Percentiles rank a stretch among this genome's conserved stretches.
Evolutionary conservation across 2,113 vertebrate species (phyloP).

Genomic region (Pseudolaguvia tuberculata): DNA sequence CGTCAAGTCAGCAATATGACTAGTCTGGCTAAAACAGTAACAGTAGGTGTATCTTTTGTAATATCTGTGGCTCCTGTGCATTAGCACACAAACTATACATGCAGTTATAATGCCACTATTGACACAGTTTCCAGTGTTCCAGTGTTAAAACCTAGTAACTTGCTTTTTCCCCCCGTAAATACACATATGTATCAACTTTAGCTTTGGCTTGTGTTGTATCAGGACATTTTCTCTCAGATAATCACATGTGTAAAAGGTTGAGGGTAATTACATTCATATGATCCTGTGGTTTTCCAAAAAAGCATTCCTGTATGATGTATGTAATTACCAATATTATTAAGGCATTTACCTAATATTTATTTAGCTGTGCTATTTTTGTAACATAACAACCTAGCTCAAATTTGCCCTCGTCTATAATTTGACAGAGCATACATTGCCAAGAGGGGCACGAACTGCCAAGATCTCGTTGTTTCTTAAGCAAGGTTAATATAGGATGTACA

Average conservation of each 20-base stretch:
- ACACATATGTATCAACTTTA: slow-evolving; percentile 20
- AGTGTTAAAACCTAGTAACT: not conserved
- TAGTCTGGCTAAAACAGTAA: not conserved
- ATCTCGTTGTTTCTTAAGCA: not conserved
- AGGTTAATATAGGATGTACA: not conserved
- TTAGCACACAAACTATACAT: not conserved
- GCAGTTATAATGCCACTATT: not conserved
- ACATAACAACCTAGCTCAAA: slow-evolving; percentile 1
- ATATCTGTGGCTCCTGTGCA: not conserved
- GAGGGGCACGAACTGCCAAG: not conserved
- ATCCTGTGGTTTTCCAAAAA: slow-evolving; percentile 14
- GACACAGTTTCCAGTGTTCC: not conserved
- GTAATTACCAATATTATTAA: slow-evolving; percentile 8
- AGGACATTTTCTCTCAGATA: slow-evolving; percentile 23
- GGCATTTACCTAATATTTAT: slow-evolving; percentile 21
- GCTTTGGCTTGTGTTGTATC: slow-evolving; percentile 13
- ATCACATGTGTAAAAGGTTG: slow-evolving; percentile 24
- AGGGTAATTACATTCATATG: slow-evolving; percentile 17
- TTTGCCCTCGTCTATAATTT: not conserved
- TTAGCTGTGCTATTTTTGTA: slow-evolving; percentile 19
- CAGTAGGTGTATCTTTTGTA: not conserved
- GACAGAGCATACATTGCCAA: not conserved
- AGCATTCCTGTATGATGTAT: not conserved
- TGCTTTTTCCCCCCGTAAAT: not conserved
- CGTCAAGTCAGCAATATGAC: not conserved